These are phyloP conservation scores for Temnothorax unifasciatus DNA, from an alignment of 2,888 invertebrate genomes.

Conservation along the genomic window DNA sequence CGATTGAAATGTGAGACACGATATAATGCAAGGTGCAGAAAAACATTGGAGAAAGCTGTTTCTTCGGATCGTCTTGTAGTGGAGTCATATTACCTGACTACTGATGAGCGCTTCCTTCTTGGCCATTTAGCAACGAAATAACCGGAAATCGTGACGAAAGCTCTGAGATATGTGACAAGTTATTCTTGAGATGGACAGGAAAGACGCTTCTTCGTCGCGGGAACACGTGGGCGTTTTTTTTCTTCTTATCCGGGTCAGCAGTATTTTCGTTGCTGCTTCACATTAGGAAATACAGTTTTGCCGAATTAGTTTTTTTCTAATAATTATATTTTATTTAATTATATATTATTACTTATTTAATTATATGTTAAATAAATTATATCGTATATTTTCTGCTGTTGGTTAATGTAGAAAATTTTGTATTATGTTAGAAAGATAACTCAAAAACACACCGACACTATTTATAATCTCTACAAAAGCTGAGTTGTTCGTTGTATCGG, in stretches of 20 bases:
- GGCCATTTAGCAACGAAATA: constrained; percentile 69
- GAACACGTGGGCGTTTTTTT: background rate
- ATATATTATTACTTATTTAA: too few relatives aligned
- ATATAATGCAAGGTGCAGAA: constrained; percentile 51
- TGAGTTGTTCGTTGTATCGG: background rate
- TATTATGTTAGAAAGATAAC: background rate
- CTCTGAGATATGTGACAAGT: constrained; percentile 41
- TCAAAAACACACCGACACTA: background rate
- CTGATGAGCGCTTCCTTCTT: constrained; percentile 78
- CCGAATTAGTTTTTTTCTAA: background rate
- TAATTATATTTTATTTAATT: too few relatives aligned
- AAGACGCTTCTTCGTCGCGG: background rate
- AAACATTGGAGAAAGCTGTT: constrained; percentile 52
- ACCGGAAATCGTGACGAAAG: constrained; percentile 74
- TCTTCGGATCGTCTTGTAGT: constrained; percentile 45
- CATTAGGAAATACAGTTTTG: background rate
- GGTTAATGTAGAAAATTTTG: background rate
- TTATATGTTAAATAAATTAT: background rate
- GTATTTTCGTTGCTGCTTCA: background rate
- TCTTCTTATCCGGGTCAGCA: background rate
- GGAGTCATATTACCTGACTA: too few relatives aligned
- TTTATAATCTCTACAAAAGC: background rate
- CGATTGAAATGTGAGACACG: constrained; percentile 44
- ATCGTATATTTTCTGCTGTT: background rate
- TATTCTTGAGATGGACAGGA: constrained; percentile 35